Evolutionary conservation across 2,113 vertebrate genomes (phyloP).

Genomic region (Accipiter virgatus): DNA sequence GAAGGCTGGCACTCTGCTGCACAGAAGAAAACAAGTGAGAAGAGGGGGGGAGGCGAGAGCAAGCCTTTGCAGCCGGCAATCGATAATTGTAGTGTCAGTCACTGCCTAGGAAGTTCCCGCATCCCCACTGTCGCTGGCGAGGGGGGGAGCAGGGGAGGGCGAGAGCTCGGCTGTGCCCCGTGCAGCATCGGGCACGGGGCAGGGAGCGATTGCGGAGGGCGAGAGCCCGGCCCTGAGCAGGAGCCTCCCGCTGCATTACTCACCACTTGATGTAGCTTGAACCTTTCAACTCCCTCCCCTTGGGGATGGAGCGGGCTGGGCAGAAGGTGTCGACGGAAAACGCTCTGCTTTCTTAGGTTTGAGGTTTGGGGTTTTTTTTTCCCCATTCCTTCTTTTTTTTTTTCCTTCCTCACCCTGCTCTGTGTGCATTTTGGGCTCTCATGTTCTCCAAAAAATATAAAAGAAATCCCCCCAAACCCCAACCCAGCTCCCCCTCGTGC

Average conservation of each 20-base stretch:
- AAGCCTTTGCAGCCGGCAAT: slow-evolving; percentile 38
- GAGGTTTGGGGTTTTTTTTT: background rate
- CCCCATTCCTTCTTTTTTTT: background rate
- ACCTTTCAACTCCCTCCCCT: slow-evolving; percentile 56
- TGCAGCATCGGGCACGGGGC: background rate
- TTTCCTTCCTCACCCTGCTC: background rate
- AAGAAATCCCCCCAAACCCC: background rate
- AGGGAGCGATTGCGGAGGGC: background rate
- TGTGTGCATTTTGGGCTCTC: background rate
- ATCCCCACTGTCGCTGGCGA: background rate
- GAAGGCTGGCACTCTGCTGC: slow-evolving; percentile 62
- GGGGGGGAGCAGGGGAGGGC: background rate
- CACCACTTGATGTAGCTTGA: slow-evolving; percentile 49
- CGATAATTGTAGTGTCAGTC: slow-evolving; percentile 61
- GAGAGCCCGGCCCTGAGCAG: background rate
- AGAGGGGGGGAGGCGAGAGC: slow-evolving; percentile 34
- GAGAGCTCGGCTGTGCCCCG: background rate
- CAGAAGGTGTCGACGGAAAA: background rate
- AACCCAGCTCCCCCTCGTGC: background rate
- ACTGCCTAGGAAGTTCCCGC: slow-evolving; percentile 46
- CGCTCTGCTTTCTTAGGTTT: background rate
- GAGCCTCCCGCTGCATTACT: slow-evolving; percentile 39
- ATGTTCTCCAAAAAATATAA: background rate
- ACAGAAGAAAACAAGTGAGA: slow-evolving; percentile 54
- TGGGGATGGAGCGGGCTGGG: slow-evolving; percentile 35